Conservation (phyloP, 2,888 invertebrate species). For the Oscheius sp. region DNA sequence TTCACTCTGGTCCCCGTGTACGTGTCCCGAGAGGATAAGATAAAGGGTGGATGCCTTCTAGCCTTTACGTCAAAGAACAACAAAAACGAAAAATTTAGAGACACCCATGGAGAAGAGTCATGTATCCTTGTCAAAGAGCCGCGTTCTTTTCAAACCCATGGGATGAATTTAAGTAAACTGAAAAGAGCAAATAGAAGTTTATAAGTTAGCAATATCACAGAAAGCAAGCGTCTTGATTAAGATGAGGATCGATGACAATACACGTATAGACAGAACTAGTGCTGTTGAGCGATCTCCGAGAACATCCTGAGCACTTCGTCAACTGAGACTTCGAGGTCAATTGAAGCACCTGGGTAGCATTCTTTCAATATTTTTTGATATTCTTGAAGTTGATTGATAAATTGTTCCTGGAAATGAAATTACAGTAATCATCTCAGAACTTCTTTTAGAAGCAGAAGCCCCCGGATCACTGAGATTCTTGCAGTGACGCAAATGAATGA, state of each 20-base stretch:
- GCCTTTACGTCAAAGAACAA: slow-evolving; percentile 19
- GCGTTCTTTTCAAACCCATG: background rate
- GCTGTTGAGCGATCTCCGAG: slow-evolving; percentile 95
- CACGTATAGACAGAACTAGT: slow-evolving; percentile 77
- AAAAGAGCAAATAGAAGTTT: background rate
- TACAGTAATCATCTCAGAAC: too few relatives aligned
- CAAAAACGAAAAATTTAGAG: background rate
- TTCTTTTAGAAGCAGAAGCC: too few relatives aligned
- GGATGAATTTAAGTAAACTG: background rate
- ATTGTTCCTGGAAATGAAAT: slow-evolving; percentile 81
- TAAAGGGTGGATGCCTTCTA: background rate
- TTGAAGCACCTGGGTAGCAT: slow-evolving; percentile 67
- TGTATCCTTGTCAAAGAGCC: background rate
- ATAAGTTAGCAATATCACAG: slow-evolving; percentile 1
- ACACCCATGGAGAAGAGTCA: background rate
- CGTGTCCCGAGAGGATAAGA: slow-evolving; percentile 1
- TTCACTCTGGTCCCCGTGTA: background rate
- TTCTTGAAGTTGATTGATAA: slow-evolving; percentile 92
- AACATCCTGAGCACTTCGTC: slow-evolving; percentile 95
- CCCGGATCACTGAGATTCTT: too few relatives aligned
- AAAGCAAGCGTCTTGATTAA: slow-evolving; percentile 6
- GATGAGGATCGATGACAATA: slow-evolving; percentile 10
- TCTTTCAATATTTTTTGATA: slow-evolving; percentile 82
- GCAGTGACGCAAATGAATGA: too few relatives aligned
- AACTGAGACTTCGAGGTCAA: slow-evolving; percentile 90